Conservation (phyloP, 2,113 vertebrate genomes). For the Oostethus manadensis region DNA sequence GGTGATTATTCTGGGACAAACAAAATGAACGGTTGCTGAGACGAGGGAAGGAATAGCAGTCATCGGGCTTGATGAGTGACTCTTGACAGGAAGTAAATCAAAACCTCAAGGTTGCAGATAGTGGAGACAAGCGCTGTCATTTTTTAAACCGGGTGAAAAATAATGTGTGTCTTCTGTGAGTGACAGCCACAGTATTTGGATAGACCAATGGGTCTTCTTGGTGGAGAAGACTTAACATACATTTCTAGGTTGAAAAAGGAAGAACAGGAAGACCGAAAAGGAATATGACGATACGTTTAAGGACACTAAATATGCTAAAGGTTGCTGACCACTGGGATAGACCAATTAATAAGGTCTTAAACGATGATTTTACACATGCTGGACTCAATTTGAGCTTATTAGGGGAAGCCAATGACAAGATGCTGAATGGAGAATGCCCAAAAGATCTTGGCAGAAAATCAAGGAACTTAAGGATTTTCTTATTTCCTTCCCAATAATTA, state of each 20-base stretch:
- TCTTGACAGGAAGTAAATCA: neutral
- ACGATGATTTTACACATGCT: neutral
- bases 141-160: neutral
- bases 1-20: conserved; percentile 6
- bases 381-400: neutral
- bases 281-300: too few relatives aligned
- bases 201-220: too few relatives aligned
- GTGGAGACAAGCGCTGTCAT: conserved; percentile 4
- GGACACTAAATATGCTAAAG: too few relatives aligned
- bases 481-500: neutral
- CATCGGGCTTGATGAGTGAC: neutral
- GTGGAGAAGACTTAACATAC: too few relatives aligned
- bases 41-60: conserved; percentile 3
- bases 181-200: conserved; percentile 1
- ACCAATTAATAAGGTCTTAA: neutral
- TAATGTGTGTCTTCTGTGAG: neutral
- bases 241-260: too few relatives aligned
- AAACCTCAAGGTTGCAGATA: neutral
- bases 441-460: too few relatives aligned
- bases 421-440: neutral
- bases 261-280: too few relatives aligned
- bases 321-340: too few relatives aligned
- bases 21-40: neutral
- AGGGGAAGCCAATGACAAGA: neutral
- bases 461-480: neutral